Conservation (phyloP, 2,113 vertebrate genomes). For the Rhea americana region DNA sequence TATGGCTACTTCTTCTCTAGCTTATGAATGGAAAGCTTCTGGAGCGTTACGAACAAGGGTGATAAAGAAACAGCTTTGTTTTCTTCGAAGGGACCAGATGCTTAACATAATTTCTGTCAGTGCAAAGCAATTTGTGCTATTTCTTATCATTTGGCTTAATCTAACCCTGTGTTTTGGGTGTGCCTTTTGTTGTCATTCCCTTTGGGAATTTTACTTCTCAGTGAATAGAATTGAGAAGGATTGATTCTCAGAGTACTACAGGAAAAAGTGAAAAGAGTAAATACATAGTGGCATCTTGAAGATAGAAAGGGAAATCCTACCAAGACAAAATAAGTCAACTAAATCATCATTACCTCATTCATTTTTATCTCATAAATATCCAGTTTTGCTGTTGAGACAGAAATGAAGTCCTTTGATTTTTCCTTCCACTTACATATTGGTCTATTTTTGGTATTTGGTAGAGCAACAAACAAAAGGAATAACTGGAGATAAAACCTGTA, state of each 20-base stretch:
- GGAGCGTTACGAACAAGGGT: background rate
- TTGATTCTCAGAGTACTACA: background rate
- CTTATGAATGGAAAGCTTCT: background rate
- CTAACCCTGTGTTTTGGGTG: background rate
- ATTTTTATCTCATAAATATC: background rate
- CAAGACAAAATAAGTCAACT: background rate
- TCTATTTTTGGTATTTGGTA: background rate
- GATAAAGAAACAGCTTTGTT: background rate
- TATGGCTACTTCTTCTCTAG: background rate
- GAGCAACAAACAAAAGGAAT: background rate
- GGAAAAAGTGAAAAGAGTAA: background rate
- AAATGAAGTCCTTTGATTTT: background rate
- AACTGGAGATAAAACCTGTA: background rate
- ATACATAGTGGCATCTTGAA: background rate
- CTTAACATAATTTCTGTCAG: background rate
- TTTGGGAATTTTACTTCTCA: background rate
- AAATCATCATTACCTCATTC: too few relatives aligned
- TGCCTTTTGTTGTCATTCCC: background rate
- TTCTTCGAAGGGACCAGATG: background rate
- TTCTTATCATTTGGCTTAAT: fast-evolving
- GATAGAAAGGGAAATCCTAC: background rate
- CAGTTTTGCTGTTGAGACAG: background rate
- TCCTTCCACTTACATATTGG: fast-evolving
- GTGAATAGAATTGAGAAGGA: background rate
- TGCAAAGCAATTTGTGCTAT: background rate